These are phyloP conservation scores for Torymus auratus DNA, from an alignment of 2,888 invertebrate species.

Conservation along the genomic window DNA sequence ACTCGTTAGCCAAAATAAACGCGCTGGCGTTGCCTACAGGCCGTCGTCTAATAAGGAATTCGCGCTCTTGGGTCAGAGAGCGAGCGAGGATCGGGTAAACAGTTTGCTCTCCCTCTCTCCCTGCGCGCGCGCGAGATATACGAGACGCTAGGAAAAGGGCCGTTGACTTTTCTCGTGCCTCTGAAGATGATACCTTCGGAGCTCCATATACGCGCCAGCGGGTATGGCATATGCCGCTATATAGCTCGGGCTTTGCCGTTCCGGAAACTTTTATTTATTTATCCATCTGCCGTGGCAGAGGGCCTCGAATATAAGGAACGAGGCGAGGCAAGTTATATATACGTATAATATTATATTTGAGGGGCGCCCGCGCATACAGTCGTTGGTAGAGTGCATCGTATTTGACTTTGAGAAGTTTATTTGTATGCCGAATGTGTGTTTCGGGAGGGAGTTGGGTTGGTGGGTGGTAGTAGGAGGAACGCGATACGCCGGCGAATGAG, in stretches of 20 bases:
- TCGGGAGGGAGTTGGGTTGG: conserved; percentile 5
- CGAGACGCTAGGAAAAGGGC: not conserved
- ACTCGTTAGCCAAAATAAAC: no score
- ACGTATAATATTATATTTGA: conserved; percentile 22
- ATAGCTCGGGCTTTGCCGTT: conserved; percentile 30
- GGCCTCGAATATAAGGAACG: no score
- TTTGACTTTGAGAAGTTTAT: conserved; percentile 68
- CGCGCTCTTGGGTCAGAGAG: conserved; percentile 3
- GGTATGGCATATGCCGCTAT: no score
- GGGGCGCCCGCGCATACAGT: not conserved
- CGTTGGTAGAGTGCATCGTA: conserved; percentile 16
- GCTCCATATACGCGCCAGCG: no score
- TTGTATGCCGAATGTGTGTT: conserved; percentile 66
- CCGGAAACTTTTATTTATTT: conserved; percentile 64
- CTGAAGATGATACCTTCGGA: not conserved
- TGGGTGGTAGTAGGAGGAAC: conserved; percentile 39
- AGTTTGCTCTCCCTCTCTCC: not conserved
- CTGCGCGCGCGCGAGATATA: no score
- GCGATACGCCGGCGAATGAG: conserved; percentile 68
- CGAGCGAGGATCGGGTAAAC: conserved; percentile 9
- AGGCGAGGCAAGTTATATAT: not conserved
- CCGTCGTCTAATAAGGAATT: conserved; percentile 12
- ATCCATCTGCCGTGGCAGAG: conserved; percentile 50
- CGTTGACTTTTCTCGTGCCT: conserved; percentile 3
- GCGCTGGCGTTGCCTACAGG: not conserved